Conservation (phyloP, 2,797 vertebrate species). For the Telmatherina bonti region DNA sequence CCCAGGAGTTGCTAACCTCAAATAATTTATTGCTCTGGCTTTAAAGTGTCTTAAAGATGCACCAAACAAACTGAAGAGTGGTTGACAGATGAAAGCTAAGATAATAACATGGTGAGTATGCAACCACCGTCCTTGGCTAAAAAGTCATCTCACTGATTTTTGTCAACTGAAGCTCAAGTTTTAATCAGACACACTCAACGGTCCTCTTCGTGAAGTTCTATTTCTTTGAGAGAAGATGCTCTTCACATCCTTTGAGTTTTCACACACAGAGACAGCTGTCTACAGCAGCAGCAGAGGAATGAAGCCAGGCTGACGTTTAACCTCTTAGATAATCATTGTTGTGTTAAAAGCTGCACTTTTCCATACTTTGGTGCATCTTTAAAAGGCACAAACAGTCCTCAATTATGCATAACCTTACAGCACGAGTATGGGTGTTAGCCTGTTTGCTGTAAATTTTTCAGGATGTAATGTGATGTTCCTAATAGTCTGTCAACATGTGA, state of each 20-base stretch:
- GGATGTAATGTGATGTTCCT: conserved; percentile 48
- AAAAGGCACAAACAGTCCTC: conserved; percentile 50
- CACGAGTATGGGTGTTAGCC: conserved; percentile 10
- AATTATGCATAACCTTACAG: conserved; percentile 60
- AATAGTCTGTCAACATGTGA: conserved; percentile 42
- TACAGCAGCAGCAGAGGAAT: conserved; percentile 33
- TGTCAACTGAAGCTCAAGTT: background rate
- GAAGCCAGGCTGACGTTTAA: conserved; percentile 43
- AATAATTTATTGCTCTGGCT: conserved; percentile 39
- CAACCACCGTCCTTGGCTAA: background rate
- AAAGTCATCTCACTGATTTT: conserved; percentile 6
- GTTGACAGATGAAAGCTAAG: background rate
- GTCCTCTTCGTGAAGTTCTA: conserved; percentile 29
- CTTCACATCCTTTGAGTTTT: conserved; percentile 28
- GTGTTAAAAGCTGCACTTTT: conserved; percentile 68
- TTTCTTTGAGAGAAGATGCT: conserved; percentile 29
- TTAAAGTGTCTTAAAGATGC: conserved; percentile 21
- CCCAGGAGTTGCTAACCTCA: conserved; percentile 47
- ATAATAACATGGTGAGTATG: background rate
- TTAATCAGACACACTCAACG: background rate
- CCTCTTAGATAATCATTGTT: conserved; percentile 40
- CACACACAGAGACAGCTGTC: conserved; percentile 46
- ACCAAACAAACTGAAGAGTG: conserved; percentile 13
- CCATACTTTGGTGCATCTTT: conserved; percentile 42
- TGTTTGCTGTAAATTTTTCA: conserved; percentile 60